Conservation (phyloP, 2,888 invertebrate genomes). For the Tribolium freemani region DNA sequence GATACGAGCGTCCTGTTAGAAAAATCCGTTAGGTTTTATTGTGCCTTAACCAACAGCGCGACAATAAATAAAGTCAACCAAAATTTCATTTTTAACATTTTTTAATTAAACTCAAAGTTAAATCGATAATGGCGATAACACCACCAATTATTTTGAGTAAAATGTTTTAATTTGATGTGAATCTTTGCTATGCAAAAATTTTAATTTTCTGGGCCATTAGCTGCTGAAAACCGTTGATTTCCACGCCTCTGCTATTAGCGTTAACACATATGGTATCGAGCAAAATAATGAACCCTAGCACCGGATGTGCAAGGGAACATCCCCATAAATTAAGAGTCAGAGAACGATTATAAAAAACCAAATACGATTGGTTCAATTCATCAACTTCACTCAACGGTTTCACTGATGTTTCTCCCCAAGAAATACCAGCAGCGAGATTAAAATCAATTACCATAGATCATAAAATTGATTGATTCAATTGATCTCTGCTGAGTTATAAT, state of each 20-base stretch:
- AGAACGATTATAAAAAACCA: slow-evolving; percentile 1
- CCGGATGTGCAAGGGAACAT: slow-evolving; percentile 13
- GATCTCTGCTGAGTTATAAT: too few relatives aligned
- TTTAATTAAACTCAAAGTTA: background rate
- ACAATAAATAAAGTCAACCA: background rate
- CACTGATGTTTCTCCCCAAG: background rate
- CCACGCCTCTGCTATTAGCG: background rate
- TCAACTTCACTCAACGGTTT: background rate
- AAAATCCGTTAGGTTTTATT: background rate
- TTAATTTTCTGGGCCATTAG: background rate
- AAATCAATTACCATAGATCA: background rate
- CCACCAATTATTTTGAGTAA: background rate
- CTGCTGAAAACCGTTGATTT: background rate
- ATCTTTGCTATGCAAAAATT: background rate
- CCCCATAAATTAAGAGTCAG: slow-evolving; percentile 6
- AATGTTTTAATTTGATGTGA: background rate
- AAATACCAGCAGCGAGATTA: background rate
- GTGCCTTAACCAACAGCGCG: background rate
- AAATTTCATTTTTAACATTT: background rate
- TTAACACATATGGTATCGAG: slow-evolving; percentile 23
- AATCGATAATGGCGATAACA: too few relatives aligned
- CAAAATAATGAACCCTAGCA: slow-evolving; percentile 17
- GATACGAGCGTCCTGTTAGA: background rate
- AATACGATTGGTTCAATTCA: slow-evolving; percentile 10
- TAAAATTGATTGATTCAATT: background rate